A percentile compares a stretch with the other conserved stretches of the same genome.
phyloP scores from a whole-genome alignment of 2,888 invertebrate species.

The Plagiodera versicolora region DNA sequence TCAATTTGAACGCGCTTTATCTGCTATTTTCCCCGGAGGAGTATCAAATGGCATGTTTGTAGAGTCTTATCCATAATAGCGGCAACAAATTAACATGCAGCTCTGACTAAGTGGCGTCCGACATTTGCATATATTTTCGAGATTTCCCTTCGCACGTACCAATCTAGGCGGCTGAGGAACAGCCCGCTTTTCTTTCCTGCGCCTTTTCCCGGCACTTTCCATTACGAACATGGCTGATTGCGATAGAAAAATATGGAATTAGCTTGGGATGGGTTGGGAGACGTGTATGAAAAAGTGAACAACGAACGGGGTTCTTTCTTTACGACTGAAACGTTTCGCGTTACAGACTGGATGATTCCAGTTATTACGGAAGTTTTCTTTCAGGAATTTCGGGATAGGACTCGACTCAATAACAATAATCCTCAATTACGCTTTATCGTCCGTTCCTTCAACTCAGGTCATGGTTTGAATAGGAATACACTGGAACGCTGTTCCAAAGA shows the following conservation, averaged over 20 bases:
- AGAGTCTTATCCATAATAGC: constrained; percentile 45
- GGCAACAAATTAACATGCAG: constrained; percentile 44
- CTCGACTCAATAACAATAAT: background rate
- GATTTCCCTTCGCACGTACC: constrained; percentile 31
- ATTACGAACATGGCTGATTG: constrained; percentile 33
- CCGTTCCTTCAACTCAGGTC: background rate
- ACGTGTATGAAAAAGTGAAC: constrained; percentile 21
- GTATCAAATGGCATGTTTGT: constrained; percentile 45
- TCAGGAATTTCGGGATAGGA: background rate
- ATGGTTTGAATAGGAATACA: constrained; percentile 1
- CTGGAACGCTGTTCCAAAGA: background rate
- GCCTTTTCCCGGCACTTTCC: constrained; percentile 18
- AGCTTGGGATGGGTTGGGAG: constrained; percentile 22
- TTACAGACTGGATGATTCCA: constrained; percentile 1
- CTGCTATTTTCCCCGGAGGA: constrained; percentile 41
- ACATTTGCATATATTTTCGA: constrained; percentile 45
- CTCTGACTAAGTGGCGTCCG: constrained; percentile 39
- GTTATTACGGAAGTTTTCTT: constrained; percentile 1
- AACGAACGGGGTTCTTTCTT: constrained; percentile 16
- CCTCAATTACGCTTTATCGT: background rate
- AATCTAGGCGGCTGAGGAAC: constrained; percentile 23
- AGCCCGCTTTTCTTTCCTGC: constrained; percentile 25
- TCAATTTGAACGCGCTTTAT: constrained; percentile 42
- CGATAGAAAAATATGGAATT: constrained; percentile 29
- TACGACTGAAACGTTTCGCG: background rate